A percentile compares a stretch with the other conserved stretches of the same genome.
These are phyloP conservation scores for Apotomis betuletana DNA, from an alignment of 2,888 invertebrate species.

Conservation along the genomic window DNA sequence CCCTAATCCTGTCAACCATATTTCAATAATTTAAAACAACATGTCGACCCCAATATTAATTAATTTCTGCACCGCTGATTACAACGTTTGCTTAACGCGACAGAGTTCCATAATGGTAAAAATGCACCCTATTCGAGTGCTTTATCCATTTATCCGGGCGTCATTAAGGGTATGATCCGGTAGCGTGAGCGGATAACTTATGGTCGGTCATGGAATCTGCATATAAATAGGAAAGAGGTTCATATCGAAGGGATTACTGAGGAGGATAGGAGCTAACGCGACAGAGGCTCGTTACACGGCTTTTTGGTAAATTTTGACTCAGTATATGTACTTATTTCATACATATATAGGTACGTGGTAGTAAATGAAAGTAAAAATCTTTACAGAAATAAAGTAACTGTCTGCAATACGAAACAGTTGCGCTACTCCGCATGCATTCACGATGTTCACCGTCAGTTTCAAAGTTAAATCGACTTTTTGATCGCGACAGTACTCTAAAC, in stretches of 20 bases:
- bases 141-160: slow-evolving; percentile 73
- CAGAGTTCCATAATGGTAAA: slow-evolving; percentile 62
- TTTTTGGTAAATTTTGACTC: slow-evolving; percentile 1
- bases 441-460: not conserved
- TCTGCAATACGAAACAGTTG: not conserved
- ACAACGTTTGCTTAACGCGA: slow-evolving; percentile 58
- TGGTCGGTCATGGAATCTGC: slow-evolving; percentile 80
- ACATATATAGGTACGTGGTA: not conserved
- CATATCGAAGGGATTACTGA: slow-evolving; percentile 60
- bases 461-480: slow-evolving; percentile 22
- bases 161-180: slow-evolving; percentile 80
- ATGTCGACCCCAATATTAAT: slow-evolving; percentile 73
- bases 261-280: no score
- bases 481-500: slow-evolving; percentile 18
- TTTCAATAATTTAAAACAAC: slow-evolving; percentile 73
- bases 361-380: not conserved
- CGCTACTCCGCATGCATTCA: not conserved
- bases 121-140: slow-evolving; percentile 65
- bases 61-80: slow-evolving; percentile 73
- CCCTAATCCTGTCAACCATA: slow-evolving; percentile 61
- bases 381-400: no score
- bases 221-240: slow-evolving; percentile 80
- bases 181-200: slow-evolving; percentile 78
- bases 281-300: slow-evolving; percentile 20
- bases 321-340: not conserved